Base-by-base conservation (phyloP, 2,797 vertebrate genomes). In the Alauda arvensis region DNA sequence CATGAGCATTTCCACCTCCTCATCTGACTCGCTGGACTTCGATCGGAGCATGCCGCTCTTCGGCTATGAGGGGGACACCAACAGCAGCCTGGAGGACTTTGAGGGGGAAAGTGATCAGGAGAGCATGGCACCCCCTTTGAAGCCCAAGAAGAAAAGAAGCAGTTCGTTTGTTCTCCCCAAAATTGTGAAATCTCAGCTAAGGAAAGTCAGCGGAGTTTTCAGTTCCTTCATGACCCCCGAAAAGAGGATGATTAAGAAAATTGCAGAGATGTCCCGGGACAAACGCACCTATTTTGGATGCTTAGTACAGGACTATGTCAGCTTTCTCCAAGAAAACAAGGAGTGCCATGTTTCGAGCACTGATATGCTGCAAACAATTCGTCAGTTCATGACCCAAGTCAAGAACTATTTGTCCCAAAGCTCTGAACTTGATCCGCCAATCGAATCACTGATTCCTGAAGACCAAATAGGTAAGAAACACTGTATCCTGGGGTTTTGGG, bases 371-470 rank as follows among this genome's bases (percentile, higher is more conserved):
- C 98, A 99, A 96, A 99, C 99, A 4, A 95, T 99, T 88, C 97
- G 99, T 61, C 98, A 99, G 96, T 99, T 99, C 88, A 98, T 99
- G 98, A 99, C 99, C 26, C 99, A 99, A 89, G 99, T 99, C 94
- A 99, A 99, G 97, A 98, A 98, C 76, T 99, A 99, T 88, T 96
- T 99, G 96, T 95, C 97, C 46, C 99, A 99, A 96, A 98, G 98
- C 95, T 99, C 99, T 0, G 99, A 99, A 95, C 97, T 99, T 42
- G 98, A 99, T 86, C 99, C 98, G 4, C 99, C 99, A 3, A 98
- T 99, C 0, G 99, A 99, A 92, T 99, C 99, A 0, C 97, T 99
- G 84, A 99, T 99, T 94, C 98, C 99, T 0, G 98, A 99, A 95
- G 98, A 99, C 93, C 98, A 99, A 93, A 99, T 99, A 46, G 98